These are phyloP conservation scores for Champsocephalus esox DNA, from an alignment of 2,797 vertebrate species.

Conservation along the genomic window DNA sequence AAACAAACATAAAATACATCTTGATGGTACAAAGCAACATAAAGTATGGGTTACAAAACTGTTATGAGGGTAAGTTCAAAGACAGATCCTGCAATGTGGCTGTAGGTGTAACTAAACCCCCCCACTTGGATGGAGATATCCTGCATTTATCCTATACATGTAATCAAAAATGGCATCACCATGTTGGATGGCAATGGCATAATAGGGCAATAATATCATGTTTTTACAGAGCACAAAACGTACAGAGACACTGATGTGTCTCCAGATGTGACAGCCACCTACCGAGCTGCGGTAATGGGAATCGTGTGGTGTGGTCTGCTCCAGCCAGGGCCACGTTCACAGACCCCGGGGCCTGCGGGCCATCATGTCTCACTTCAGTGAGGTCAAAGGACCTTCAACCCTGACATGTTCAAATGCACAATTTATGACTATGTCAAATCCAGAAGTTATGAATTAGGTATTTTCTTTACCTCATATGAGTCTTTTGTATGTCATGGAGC, in stretches of 20 bases:
- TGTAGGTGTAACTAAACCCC: background rate
- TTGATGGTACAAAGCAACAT: background rate
- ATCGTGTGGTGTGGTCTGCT: conserved; percentile 76
- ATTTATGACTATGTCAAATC: conserved; percentile 69
- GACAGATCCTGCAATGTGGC: background rate
- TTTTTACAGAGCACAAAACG: conserved; percentile 3
- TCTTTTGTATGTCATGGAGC: conserved; percentile 36
- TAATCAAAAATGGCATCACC: background rate
- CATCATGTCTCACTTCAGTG: conserved; percentile 78
- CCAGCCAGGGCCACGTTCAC: conserved; percentile 49
- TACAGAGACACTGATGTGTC: conserved; percentile 16
- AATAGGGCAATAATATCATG: background rate
- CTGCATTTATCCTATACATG: background rate
- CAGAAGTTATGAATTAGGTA: conserved; percentile 65
- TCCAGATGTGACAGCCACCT: conserved; percentile 38
- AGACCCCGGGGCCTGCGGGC: conserved; percentile 67
- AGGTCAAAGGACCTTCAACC: conserved; percentile 73
- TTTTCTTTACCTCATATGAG: conserved; percentile 48
- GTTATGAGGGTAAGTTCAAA: background rate
- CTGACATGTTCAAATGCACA: conserved; percentile 70
- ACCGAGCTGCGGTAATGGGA: conserved; percentile 61
- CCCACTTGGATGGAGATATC: background rate
- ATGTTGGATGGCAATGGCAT: background rate
- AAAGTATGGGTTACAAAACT: background rate
- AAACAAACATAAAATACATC: background rate